Conservation (phyloP, 2,113 vertebrate species). For the Zosterops pallidus region DNA sequence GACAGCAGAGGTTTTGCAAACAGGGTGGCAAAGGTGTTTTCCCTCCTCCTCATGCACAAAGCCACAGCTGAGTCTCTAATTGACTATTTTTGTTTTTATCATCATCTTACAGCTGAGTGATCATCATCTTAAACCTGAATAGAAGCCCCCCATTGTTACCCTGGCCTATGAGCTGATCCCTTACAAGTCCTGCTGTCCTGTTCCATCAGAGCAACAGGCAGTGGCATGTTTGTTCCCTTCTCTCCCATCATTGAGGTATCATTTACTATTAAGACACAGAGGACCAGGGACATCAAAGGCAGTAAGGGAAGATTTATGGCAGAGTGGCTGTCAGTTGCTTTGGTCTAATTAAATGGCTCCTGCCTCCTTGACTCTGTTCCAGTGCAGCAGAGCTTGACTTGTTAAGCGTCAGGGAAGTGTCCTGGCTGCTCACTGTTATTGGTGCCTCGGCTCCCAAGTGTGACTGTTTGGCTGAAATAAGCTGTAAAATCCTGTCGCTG, state of each 20-base stretch:
- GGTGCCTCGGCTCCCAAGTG: neutral
- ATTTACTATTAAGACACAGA: neutral
- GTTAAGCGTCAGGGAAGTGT: neutral
- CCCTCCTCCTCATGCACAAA: neutral
- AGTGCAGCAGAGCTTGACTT: constrained; percentile 35
- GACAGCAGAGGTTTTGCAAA: neutral
- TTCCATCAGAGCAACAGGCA: neutral
- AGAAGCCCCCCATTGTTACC: rapidly evolving
- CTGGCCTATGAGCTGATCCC: neutral
- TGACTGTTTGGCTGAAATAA: neutral
- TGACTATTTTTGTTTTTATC: neutral
- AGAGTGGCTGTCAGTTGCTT: constrained; percentile 22
- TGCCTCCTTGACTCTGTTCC: neutral
- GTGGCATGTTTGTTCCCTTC: neutral
- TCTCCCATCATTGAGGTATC: neutral
- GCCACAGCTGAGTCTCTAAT: neutral
- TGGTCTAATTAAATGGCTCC: constrained; percentile 46
- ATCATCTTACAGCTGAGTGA: neutral
- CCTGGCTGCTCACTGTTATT: neutral
- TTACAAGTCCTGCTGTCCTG: neutral
- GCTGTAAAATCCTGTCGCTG: neutral
- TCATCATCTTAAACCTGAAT: neutral
- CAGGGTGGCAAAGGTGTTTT: neutral
- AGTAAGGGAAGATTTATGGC: neutral
- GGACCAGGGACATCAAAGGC: neutral